Base-by-base conservation (phyloP, 2,113 vertebrate genomes). In the Ivindomyrus marchei region DNA sequence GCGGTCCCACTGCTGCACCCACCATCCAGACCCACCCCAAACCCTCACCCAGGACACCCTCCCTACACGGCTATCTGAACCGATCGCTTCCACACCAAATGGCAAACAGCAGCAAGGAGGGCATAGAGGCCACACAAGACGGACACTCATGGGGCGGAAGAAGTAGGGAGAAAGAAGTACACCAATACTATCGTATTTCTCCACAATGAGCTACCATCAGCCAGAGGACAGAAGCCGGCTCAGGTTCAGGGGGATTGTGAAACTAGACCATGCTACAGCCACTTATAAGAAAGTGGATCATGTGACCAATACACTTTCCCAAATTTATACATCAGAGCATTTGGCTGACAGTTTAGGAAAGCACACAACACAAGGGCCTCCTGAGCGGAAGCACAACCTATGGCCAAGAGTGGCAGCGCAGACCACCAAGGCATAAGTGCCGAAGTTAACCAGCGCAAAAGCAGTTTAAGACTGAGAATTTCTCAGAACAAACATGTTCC, bases 51-150 rank as follows among this genome's bases (percentile, higher is more conserved):
- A 52, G 36, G 10, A n/a, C 46, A n/a, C 62, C 15, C 27, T 4
- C 62, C 27, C 24, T 31, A 83, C 50, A 9, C 4, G 21, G 49
- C 24, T 74, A 36, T 39, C 88, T 50, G 42, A 87, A 87, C 31
- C 90, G 77, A 89, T 87, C 46, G 31, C 42, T 91, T 87, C 87
- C 90, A 89, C 85, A 84, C 47, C 90, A 36, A 47, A 83, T 19
- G 42, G 84, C 36, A 15, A 84, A n/a, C 83, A 27, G 74, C 88
- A 62, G 56, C 36, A 27, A 77, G 52, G 52, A 36, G 11, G 11
- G 70, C 21, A 85, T n/a, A 47, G 50, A 89, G 11, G 89, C 31
- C 47, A 24, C 0, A 9, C 66, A 74, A 66, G 62, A 66, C 0
- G 62, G 62, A 27, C 62, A 70, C n/a, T 39, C 47, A 52, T 70